phyloP scores from a whole-genome alignment of 2,113 vertebrate genomes.

The Capreolus pygargus region DNA sequence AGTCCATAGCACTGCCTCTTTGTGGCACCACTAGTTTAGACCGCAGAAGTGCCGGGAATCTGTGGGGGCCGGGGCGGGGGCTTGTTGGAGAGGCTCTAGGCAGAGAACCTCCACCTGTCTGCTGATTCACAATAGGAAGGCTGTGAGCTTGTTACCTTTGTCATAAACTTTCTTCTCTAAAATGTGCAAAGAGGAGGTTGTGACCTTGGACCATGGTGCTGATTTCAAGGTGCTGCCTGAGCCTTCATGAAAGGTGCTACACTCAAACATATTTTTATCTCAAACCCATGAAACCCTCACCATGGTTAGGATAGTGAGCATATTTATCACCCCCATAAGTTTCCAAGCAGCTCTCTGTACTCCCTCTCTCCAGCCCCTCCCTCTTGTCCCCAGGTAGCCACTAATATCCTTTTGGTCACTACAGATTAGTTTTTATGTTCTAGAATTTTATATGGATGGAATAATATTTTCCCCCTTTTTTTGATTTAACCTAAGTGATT shows the following conservation, averaged over 20 bases:
- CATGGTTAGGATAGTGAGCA: background rate
- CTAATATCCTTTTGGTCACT: background rate
- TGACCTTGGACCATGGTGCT: background rate
- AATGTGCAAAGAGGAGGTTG: background rate
- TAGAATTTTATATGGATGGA: background rate
- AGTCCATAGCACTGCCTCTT: too few species aligned
- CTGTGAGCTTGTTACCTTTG: background rate
- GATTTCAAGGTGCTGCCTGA: background rate
- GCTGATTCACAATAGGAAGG: background rate
- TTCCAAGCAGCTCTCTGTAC: background rate
- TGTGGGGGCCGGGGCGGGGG: background rate
- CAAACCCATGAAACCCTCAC: background rate
- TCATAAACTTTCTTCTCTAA: background rate
- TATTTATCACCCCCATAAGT: background rate
- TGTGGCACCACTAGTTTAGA: background rate
- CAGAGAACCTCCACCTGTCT: background rate
- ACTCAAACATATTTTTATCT: background rate
- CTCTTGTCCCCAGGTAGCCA: background rate
- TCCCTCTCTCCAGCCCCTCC: background rate
- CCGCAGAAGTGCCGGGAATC: background rate
- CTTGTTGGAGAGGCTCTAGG: background rate
- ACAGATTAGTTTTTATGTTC: background rate
- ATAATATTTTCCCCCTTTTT: background rate
- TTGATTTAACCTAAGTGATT: background rate
- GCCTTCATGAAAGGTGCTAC: background rate